Base-by-base conservation (phyloP, 2,888 invertebrate species). In the Lysandra bellargus region DNA sequence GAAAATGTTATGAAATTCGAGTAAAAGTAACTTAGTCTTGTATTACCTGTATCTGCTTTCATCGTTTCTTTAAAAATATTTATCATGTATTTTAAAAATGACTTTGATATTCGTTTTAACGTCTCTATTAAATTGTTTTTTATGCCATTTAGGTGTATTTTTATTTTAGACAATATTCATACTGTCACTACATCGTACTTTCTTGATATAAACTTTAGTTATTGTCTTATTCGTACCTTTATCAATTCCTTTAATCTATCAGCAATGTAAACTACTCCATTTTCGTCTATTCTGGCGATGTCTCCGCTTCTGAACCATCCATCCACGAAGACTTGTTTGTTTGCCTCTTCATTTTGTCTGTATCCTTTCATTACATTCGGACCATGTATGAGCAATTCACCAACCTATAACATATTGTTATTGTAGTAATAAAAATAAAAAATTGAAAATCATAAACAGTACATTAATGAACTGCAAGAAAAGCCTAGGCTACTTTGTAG, bases 351-450 rank as follows among this genome's bases (percentile, higher is more conserved):
- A 85, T 97, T 97, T 82, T 97, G 96, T 81, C 95, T 95, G 85
- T 98, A 98, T 0, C 97, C 97, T 85, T 95, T 95, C 97, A 98
- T 98, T 0, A 98, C 94, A 86, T 97, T 97, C 0, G 98, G 97
- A 0, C 98, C 98, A 82, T 96, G 95, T 2, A 97, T 91, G 78
- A 96, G 95, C 7, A 98, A 86, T 89, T 98, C 98, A 0, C 98
- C 98, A 0, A 93, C 87, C 91, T 96, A 84, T 78, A 81, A 83
- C 78, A 76, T 23, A 17, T 17, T 57, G 4, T 57, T 17, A 17
- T 57, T 57, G 17, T 17, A 57, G 1, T 57, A 17, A 49, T 49
- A 9, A 44, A 40, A 5, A 37, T 37, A 37, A 37, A 37, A 37
- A 37, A 37, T 2, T 37, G 0, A 40, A 40, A 40, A 40, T 40